Evolutionary conservation across 2,113 vertebrate species (phyloP).

Genomic region (Corythaixoides concolor): DNA sequence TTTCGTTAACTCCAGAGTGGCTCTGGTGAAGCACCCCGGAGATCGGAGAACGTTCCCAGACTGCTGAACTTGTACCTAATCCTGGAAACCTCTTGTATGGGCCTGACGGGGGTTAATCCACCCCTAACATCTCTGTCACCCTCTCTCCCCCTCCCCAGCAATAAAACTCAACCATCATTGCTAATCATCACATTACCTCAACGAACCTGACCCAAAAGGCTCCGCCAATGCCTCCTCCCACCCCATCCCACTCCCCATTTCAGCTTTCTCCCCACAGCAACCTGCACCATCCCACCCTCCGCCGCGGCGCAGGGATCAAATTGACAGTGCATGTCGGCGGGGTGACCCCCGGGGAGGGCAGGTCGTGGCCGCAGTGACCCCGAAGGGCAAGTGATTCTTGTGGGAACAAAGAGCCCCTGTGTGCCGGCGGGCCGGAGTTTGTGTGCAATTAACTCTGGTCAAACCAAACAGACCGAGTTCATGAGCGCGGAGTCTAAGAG

Average conservation of each 20-base stretch:
- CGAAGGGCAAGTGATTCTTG: conserved; percentile 51
- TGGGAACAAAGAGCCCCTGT: conserved; percentile 41
- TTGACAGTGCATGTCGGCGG: neutral
- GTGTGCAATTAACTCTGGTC: conserved; percentile 60
- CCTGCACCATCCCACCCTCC: neutral
- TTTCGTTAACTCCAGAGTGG: neutral
- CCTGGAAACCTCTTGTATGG: conserved; percentile 25
- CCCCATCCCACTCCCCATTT: neutral
- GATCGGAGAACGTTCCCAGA: neutral
- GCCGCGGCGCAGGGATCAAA: neutral
- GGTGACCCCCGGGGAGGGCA: neutral
- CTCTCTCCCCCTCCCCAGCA: neutral
- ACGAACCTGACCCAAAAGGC: neutral
- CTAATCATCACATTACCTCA: conserved; percentile 29
- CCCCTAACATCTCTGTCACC: conserved; percentile 15
- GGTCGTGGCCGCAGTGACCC: neutral
- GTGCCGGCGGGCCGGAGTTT: neutral
- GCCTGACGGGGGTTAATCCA: conserved; percentile 45
- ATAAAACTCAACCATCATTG: neutral
- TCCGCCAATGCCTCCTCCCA: neutral
- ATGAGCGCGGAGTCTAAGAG: neutral
- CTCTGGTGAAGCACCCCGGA: neutral
- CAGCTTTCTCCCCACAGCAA: neutral
- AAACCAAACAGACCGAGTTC: conserved; percentile 46
- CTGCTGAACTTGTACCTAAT: conserved; percentile 30